Evolutionary conservation across 2,888 invertebrate genomes (phyloP), one percentile per base, ranked within the genome.

Genomic region (Schizaphis graminum): DNA sequence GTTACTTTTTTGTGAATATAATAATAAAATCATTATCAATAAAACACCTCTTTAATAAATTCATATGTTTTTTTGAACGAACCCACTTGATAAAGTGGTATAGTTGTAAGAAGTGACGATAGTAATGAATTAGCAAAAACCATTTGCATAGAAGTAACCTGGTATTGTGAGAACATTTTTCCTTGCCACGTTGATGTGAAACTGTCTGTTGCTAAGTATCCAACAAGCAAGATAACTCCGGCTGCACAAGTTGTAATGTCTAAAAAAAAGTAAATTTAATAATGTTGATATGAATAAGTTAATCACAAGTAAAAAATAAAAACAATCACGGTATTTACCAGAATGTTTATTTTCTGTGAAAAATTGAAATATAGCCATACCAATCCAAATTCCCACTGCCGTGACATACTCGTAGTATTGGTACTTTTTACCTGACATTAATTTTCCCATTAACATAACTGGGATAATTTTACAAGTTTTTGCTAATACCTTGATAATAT

Each of bases 111-210:
- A 89, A 98, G 96, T 95, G 98, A 98, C 0, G 99, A 99, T 96
- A 99, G 99, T 95, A 99, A 96, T 96, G 99, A 99, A 28, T 99
- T 99, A 26, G 98, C 98, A 95, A 98, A 98, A 98, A 99, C 99
- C 99, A 99, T 99, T 96, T 99, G 98, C 95, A 98, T 96, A 13
- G 98, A 97, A 57, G 97, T 97, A 96, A 98, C 97, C 95, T 97
- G 97, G 96, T 98, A 98, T 93, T 97, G 97, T 94, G 97, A 96
- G 96, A 99, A 99, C 94, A 99, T 97, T 94, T 97, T 97, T 95
- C 98, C 98, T 96, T 99, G 99, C 99, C 99, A 99, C 96, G 99
- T 99, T 94, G 99, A 98, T 28, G 99, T 99, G 96, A 99, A 99
- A 96, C 99, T 98, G 96, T 99, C 99, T 96, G 99, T 98, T 93